These are phyloP conservation scores for Ormyrus thymus DNA, from an alignment of 2,888 invertebrate species.

Conservation along the genomic window DNA sequence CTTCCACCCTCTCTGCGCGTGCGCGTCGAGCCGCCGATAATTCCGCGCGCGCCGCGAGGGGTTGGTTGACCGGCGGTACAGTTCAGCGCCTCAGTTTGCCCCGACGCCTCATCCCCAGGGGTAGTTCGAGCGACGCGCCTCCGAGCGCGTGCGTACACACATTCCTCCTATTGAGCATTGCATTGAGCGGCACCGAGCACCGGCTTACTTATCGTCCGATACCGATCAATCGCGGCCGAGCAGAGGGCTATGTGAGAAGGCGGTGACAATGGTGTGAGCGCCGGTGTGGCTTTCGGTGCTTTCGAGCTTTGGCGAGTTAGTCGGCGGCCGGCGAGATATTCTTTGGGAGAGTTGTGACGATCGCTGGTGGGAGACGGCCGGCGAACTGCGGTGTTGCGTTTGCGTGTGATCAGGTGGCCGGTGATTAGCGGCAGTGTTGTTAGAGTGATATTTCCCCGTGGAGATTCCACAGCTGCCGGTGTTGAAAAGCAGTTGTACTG, in stretches of 20 bases:
- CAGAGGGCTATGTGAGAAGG: neutral
- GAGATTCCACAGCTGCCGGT: neutral
- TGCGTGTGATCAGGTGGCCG: neutral
- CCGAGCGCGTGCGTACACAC: constrained; percentile 6
- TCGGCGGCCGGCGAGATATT: neutral
- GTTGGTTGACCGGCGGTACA: constrained; percentile 45
- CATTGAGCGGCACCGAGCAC: too few species aligned
- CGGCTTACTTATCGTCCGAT: too few species aligned
- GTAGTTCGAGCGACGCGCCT: constrained; percentile 64
- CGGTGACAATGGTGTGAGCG: constrained; percentile 29
- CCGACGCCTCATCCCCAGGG: constrained; percentile 65
- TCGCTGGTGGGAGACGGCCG: neutral
- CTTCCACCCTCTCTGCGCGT: constrained; percentile 40
- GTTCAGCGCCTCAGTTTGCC: constrained; percentile 66
- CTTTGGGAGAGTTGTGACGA: neutral
- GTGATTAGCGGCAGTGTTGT: constrained; percentile 2
- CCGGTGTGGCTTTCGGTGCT: neutral
- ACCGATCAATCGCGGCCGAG: too few species aligned
- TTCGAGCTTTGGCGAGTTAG: neutral
- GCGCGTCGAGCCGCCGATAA: constrained; percentile 54
- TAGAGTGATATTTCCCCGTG: constrained; percentile 7
- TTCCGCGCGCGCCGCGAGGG: constrained; percentile 28
- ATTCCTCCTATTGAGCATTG: neutral
- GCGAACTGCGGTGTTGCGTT: neutral
- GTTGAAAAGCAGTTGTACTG: neutral